phyloP scores from a whole-genome alignment of 37 sponge, comb jelly and placozoan species.

The Oopsacas minuta region DNA sequence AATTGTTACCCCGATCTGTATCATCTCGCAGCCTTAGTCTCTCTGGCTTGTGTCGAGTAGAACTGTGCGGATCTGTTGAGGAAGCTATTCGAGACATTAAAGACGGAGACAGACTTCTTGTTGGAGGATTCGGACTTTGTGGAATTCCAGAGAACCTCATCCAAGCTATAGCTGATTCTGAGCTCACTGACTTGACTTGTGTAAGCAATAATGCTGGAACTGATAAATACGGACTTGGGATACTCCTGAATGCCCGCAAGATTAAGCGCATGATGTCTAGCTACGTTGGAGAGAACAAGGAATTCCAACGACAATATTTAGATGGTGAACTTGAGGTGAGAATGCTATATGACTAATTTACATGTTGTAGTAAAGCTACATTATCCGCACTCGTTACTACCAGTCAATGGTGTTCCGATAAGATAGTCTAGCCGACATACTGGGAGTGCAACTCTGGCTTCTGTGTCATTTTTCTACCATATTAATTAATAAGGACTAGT shows the following conservation, averaged over 20 bases:
- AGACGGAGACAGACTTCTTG: conserved; percentile 59
- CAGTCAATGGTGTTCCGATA: too few species aligned
- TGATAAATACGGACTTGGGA: conserved; percentile 23
- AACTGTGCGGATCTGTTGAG: conserved; percentile 45
- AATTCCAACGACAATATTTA: conserved; percentile 85
- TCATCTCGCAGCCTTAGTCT: background rate
- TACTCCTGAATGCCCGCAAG: conserved; percentile 35
- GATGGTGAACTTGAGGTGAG: conserved; percentile 85
- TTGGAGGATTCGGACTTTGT: conserved; percentile 92
- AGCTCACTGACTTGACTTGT: conserved; percentile 41
- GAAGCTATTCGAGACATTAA: conserved; percentile 56
- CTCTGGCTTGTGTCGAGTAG: conserved; percentile 11
- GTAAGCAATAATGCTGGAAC: conserved; percentile 89
- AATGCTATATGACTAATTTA: too few species aligned
- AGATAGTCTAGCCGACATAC: too few species aligned
- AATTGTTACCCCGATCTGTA: background rate
- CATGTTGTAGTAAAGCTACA: too few species aligned
- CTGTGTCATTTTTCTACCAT: too few species aligned
- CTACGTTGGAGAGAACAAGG: conserved; percentile 86
- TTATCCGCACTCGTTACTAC: too few species aligned
- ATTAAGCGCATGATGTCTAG: conserved; percentile 76
- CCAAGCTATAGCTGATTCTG: conserved; percentile 40
- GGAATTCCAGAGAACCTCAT: conserved; percentile 97
- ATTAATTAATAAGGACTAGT: too few species aligned
- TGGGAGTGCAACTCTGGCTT: too few species aligned